Evolutionary conservation across 2,888 invertebrate species (phyloP), one percentile per base, ranked within the genome.

Genomic region (Andrena dorsata): DNA sequence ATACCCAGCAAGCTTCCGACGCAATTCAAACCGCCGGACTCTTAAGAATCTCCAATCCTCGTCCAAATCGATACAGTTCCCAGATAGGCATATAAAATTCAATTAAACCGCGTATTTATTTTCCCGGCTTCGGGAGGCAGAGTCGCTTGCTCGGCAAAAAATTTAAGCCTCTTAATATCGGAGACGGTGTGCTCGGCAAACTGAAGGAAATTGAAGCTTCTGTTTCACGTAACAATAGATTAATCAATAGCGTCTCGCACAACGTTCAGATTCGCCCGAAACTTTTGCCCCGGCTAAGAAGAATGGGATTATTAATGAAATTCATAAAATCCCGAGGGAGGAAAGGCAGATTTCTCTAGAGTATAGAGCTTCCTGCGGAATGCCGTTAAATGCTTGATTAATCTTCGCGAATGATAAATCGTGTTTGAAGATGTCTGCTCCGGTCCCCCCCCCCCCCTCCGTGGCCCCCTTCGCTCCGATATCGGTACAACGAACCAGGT

Each of bases 401-500:
- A 64, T 47, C 26, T 16, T 47, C 26, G 20, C 41, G 16, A 41
- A 41, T 41, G 41, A 41, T 41, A 41, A 41, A 41, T 41, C 41
- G 13, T 41, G 41, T 41, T 41, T 41, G 41, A 41, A 41, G 13
- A 41, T 41, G 41, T 41, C 41, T 41, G 41, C 41, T 41, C 41
- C 53, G n/a, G 20, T 20, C 8, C 4, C 60, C 2, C 13, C 28
- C 7, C 5, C 2, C 13, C 28, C 7, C 5, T 13, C 16, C 16
- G 23, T 56, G 16, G 10, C 26, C 3, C 60, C 30, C 20, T 7
- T 47, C 26, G 28, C 41, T 28, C 47, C 7, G 32, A 56, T 64
- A 30, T 69, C 61, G 63, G 63, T 35, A 64, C 69, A 64, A 69
- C 28, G 69, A 70, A 70, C 51, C 32, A 41, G 65, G 53, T 65